A percentile compares a stretch with the other conserved stretches of the same genome.
Evolutionary conservation across 2,797 vertebrate species (phyloP).

Genomic region (Pseudopleuronectes americanus): DNA sequence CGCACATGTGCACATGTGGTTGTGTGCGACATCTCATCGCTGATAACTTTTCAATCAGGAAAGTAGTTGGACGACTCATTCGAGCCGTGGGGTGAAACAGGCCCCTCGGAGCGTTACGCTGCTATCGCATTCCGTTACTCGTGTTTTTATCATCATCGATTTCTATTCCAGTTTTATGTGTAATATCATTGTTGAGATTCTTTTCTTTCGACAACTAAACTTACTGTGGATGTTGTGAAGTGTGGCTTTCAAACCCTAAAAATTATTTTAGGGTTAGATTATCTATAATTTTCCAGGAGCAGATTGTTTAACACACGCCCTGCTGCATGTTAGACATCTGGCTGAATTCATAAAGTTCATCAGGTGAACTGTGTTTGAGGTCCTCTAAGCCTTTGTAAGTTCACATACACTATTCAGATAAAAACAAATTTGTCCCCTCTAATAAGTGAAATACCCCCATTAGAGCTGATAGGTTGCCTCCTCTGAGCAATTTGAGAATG

Average conservation of each 20-base stretch:
- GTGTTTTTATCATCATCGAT: slow-evolving; percentile 42
- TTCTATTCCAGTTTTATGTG: slow-evolving; percentile 52
- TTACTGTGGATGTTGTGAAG: slow-evolving; percentile 13
- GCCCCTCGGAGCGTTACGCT: slow-evolving; percentile 27
- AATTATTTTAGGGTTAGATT: neutral
- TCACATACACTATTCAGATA: no score
- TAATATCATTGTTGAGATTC: slow-evolving; percentile 28
- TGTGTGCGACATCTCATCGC: slow-evolving; percentile 65
- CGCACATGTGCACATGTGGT: slow-evolving; percentile 52
- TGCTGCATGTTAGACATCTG: neutral
- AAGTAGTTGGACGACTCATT: slow-evolving; percentile 62
- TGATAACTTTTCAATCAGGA: slow-evolving; percentile 78
- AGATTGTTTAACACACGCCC: neutral
- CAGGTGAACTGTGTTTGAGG: neutral
- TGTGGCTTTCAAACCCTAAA: neutral
- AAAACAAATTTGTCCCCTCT: no score
- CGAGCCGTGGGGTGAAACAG: slow-evolving; percentile 34
- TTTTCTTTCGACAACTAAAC: slow-evolving; percentile 35
- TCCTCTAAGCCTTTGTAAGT: neutral
- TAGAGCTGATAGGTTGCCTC: neutral
- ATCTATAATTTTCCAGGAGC: slow-evolving; percentile 2
- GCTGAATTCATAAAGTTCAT: neutral
- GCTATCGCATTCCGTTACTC: slow-evolving; percentile 45
- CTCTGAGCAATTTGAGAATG: neutral
- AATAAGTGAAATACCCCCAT: neutral